Evolutionary conservation across 2,888 invertebrate genomes (phyloP).

Genomic region (Agrotis clavis): DNA sequence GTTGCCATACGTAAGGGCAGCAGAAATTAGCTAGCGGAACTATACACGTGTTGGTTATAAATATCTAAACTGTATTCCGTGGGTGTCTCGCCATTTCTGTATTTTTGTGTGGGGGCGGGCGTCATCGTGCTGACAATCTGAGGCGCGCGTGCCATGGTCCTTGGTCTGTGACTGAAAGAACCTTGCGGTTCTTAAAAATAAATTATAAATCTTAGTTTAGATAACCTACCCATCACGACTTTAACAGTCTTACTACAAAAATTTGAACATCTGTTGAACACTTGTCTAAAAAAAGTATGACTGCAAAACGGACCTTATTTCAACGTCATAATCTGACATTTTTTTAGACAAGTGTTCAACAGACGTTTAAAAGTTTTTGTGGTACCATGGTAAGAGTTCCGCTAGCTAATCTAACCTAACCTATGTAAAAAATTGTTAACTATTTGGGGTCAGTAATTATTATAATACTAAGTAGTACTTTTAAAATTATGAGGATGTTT

Average conservation of each 20-base stretch:
- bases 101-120: neutral
- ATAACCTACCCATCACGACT: too few species aligned
- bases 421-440: slow-evolving; percentile 54
- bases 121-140: too few species aligned
- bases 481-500: slow-evolving; percentile 51
- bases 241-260: too few species aligned
- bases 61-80: neutral
- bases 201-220: too few species aligned
- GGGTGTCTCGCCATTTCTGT: neutral
- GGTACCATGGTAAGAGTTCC: neutral
- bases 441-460: slow-evolving; percentile 66
- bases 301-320: too few species aligned
- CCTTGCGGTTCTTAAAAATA: too few species aligned
- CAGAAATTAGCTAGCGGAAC: slow-evolving; percentile 2
- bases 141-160: too few species aligned
- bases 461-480: slow-evolving; percentile 41
- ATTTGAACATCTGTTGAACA: neutral
- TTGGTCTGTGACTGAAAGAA: too few species aligned
- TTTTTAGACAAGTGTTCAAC: too few species aligned
- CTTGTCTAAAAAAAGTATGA: too few species aligned
- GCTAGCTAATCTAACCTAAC: neutral
- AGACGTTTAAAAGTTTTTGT: too few species aligned
- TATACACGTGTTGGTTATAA: neutral
- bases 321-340: too few species aligned
- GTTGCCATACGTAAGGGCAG: slow-evolving; percentile 50